phyloP scores from a whole-genome alignment of 2,888 invertebrate genomes.

The Nephrotoma appendiculata region DNA sequence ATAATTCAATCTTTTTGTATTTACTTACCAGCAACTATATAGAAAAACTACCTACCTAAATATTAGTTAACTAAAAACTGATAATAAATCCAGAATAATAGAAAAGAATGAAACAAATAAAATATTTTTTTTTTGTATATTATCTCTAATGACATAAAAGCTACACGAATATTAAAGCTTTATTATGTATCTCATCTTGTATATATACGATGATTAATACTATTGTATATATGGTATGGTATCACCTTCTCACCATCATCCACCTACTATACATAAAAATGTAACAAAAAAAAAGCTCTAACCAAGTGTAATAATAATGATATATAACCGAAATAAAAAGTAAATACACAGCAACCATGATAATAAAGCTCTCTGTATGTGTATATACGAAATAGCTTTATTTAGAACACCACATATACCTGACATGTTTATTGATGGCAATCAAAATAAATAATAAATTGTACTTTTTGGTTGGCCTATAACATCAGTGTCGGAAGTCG shows the following conservation, averaged over 20 bases:
- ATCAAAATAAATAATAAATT: background rate
- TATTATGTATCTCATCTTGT: background rate
- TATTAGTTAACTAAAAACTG: no score
- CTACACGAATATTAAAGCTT: background rate
- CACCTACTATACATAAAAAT: background rate
- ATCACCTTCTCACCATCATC: background rate
- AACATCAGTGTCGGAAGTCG: background rate
- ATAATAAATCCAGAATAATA: no score
- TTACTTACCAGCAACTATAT: no score
- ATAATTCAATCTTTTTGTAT: no score
- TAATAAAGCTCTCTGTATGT: background rate
- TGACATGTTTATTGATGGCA: background rate
- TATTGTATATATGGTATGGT: background rate
- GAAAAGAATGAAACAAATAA: background rate
- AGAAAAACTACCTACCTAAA: no score
- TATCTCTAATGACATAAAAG: background rate
- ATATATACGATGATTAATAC: background rate
- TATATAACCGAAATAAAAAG: background rate
- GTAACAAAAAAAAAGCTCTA: background rate
- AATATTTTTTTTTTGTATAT: no score
- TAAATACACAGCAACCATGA: background rate
- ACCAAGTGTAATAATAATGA: background rate
- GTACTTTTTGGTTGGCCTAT: background rate
- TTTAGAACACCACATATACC: background rate
- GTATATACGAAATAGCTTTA: background rate